Evolutionary conservation across 1,140 invertebrate genomes (phyloP).

Genomic region (Amyelois transitella): DNA sequence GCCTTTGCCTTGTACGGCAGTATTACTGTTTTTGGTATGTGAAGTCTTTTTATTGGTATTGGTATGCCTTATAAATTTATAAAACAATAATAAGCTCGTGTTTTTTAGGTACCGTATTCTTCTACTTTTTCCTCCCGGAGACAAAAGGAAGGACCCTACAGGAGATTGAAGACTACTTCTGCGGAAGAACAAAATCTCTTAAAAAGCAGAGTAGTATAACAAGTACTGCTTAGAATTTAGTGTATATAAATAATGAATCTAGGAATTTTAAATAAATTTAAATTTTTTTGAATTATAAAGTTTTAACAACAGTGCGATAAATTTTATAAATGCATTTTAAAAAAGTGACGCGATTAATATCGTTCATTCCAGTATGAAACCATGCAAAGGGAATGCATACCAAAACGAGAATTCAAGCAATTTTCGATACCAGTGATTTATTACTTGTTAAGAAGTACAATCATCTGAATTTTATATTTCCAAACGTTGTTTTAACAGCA

Average conservation of each 20-base stretch:
- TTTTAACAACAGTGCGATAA: neutral
- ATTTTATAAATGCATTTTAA: neutral
- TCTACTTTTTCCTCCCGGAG: constrained; percentile 85
- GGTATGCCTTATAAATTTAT: too few relatives aligned
- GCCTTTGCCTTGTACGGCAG: constrained; percentile 79
- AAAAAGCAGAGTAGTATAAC: constrained; percentile 31
- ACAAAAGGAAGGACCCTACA: constrained; percentile 86
- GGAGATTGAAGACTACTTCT: constrained; percentile 85
- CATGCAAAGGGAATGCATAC: neutral
- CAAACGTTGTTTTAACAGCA: too few relatives aligned
- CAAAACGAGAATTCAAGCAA: neutral
- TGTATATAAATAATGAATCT: neutral
- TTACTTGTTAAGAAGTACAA: neutral
- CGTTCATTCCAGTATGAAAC: neutral
- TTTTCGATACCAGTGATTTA: neutral
- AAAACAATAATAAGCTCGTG: neutral
- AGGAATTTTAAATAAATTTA: neutral
- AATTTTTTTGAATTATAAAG: neutral
- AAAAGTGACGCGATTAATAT: neutral
- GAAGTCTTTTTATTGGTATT: too few relatives aligned
- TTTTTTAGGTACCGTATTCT: constrained; percentile 52
- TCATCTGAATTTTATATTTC: too few relatives aligned
- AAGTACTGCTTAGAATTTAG: constrained; percentile 31
- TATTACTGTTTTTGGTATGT: constrained; percentile 76
- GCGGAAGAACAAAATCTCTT: constrained; percentile 52